Base-by-base conservation (phyloP, 2,797 vertebrate genomes). In the Eupleurogrammus muticus region DNA sequence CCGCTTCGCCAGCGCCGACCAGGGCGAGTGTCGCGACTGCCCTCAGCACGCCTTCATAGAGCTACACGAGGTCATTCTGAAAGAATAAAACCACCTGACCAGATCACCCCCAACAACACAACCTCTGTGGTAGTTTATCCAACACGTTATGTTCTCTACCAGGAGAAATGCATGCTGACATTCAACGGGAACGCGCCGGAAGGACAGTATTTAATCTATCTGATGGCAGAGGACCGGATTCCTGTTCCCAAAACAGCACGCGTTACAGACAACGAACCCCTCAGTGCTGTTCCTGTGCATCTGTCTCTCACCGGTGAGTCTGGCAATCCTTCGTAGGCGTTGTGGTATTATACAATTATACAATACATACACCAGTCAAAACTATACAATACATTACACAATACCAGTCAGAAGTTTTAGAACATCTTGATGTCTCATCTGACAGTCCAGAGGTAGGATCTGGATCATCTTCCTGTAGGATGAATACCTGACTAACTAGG, bases 181-280 rank as follows among this genome's bases (percentile, higher is more conserved):
- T 94, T 92, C 77, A 90, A 73, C 54, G 93, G 92, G 24, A 48
- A 75, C 0, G 91, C 91, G 2, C 0, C 55, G 5, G 69, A 48
- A 8, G 93, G 94, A 5, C 87, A 73, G 35, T 93, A 94, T 66
- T 80, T 67, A 42, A 71, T 94, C 73, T 80, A 85, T 82, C 72
- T 94, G 60, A 90, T 92, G 89, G 92, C 77, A 0, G 93, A 94
- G 63, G 93, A 94, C 77, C 54, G 71, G 40, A 75, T 89, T 47
- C 82, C 84, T 19, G 36, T 14, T 0, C 85, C 78, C 19, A 72
- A 16, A 54, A 36, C 1, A 0, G 53, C 14, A 14, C 19, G 19
- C 0, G 0, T 2, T 2, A 1, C 0, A 8, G 20, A 77, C 10
- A 69, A 46, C 34, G 1, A 44, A 2, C 77, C 93, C 5, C 74